phyloP scores from a whole-genome alignment of 1,140 invertebrate genomes.

The Zaprionus lachaisei region DNA sequence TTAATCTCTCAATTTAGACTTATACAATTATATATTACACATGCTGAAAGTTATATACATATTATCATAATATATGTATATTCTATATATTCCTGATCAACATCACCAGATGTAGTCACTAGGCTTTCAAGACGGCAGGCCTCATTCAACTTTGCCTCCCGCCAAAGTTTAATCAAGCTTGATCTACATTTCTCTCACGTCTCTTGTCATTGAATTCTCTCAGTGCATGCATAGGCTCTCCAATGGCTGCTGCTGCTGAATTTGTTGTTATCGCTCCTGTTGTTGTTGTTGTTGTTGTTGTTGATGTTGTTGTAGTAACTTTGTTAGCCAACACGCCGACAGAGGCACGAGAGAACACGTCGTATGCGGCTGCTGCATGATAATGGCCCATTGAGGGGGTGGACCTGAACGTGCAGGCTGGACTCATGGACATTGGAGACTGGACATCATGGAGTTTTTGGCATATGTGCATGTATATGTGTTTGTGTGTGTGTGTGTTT shows the following conservation, averaged over 20 bases:
- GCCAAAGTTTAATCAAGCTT: neutral
- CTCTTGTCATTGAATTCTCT: neutral
- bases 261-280: slow-evolving; percentile 9
- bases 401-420: slow-evolving; percentile 7
- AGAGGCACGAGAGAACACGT: slow-evolving; percentile 22
- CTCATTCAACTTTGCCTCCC: too few species aligned
- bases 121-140: too few species aligned
- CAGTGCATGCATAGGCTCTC: slow-evolving; percentile 27
- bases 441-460: slow-evolving; percentile 61
- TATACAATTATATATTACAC: too few species aligned
- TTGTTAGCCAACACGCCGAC: slow-evolving; percentile 45
- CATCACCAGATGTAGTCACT: too few species aligned
- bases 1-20: too few species aligned
- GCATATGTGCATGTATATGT: slow-evolving; percentile 34
- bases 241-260: slow-evolving; percentile 3
- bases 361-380: slow-evolving; percentile 41
- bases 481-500: slow-evolving; percentile 40
- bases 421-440: slow-evolving; percentile 34
- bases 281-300: slow-evolving; percentile 5
- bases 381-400: slow-evolving; percentile 36
- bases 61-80: too few species aligned
- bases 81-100: too few species aligned
- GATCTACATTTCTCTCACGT: neutral
- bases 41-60: too few species aligned
- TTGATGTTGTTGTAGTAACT: slow-evolving; percentile 33